These are phyloP conservation scores for Mallotus villosus DNA, from an alignment of 2,797 vertebrate genomes.

Conservation along the genomic window DNA sequence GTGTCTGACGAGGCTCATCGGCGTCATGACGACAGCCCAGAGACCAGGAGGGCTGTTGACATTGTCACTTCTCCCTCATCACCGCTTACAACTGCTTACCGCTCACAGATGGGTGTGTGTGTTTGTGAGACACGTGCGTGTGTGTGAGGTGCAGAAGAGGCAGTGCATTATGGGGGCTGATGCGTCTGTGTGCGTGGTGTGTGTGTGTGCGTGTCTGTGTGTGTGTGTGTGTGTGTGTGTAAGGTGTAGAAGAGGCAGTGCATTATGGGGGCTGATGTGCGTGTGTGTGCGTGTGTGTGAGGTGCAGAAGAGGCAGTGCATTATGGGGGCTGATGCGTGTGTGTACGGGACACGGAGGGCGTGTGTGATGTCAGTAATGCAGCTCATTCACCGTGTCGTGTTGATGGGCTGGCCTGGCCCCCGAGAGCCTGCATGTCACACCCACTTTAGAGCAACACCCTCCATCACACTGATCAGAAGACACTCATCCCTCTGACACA, in stretches of 20 bases:
- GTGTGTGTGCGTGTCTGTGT: too few relatives aligned
- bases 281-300: constrained; percentile 51
- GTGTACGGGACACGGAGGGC: constrained; percentile 68
- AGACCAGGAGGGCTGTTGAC: constrained; percentile 87
- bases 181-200: too few relatives aligned
- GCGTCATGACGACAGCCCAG: constrained; percentile 82
- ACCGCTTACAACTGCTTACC: constrained; percentile 82
- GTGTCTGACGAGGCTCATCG: constrained; percentile 67
- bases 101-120: constrained; percentile 60
- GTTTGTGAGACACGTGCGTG: constrained; percentile 50
- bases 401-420: constrained; percentile 67
- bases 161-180: not conserved
- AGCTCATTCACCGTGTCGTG: constrained; percentile 86
- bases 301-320: constrained; percentile 53
- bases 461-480: constrained; percentile 44
- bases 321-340: constrained; percentile 43
- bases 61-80: constrained; percentile 82
- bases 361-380: constrained; percentile 78
- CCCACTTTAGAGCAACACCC: constrained; percentile 80
- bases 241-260: too few relatives aligned
- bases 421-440: constrained; percentile 73
- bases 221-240: too few relatives aligned
- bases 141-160: constrained; percentile 57
- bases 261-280: too few relatives aligned
- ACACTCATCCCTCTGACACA: constrained; percentile 31